A percentile compares a stretch with the other conserved stretches of the same genome.
phyloP scores from a whole-genome alignment of 2,797 vertebrate genomes.

The Sternarchorhynchus goeldii region DNA sequence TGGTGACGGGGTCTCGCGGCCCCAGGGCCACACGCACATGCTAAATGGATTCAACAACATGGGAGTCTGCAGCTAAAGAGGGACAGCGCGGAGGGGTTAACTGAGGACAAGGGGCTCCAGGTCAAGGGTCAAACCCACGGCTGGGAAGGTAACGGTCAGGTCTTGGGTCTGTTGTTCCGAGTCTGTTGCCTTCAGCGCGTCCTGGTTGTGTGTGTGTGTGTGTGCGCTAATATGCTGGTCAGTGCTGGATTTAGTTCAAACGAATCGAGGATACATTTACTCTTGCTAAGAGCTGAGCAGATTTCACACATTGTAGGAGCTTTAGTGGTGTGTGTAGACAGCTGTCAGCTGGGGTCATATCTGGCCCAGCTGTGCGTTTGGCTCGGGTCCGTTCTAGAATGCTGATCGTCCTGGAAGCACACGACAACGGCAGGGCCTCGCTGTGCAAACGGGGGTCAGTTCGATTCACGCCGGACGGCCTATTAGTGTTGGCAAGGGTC shows the following conservation, averaged over 20 bases:
- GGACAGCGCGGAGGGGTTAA: not conserved
- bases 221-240: not conserved
- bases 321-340: slow-evolving; percentile 2
- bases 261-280: not conserved
- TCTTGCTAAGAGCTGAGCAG: slow-evolving; percentile 1
- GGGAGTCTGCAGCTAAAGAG: not conserved
- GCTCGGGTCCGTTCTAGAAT: not conserved
- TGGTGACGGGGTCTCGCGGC: not conserved
- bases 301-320: slow-evolving; percentile 10
- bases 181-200: not conserved
- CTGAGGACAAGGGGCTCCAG: not conserved
- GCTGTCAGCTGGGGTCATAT: slow-evolving; percentile 5
- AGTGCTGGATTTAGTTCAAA: slow-evolving; percentile 25
- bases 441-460: not conserved
- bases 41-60: slow-evolving; percentile 9
- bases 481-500: not conserved
- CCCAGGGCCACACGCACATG: not conserved
- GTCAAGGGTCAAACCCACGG: no score
- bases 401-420: not conserved
- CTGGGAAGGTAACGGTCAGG: no score
- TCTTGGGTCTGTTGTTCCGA: not conserved
- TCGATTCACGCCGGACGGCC: no score
- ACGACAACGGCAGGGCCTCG: not conserved
- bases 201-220: not conserved
- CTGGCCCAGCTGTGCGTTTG: not conserved